Evolutionary conservation across 1,140 invertebrate genomes (phyloP).

Genomic region (Rhizoglyphus robini): DNA sequence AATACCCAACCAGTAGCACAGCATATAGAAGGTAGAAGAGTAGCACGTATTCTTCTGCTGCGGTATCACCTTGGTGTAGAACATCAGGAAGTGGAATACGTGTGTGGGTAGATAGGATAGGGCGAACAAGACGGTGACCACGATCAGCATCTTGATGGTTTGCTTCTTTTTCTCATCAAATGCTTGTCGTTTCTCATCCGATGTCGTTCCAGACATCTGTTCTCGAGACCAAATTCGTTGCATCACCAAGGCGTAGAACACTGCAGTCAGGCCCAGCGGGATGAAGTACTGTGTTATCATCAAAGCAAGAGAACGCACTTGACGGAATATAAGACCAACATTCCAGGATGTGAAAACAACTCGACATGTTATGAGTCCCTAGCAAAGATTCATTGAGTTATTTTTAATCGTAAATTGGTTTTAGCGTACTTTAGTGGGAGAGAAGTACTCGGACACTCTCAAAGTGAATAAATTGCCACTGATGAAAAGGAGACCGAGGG

Average conservation of each 20-base stretch:
- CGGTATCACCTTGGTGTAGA: conserved; percentile 12
- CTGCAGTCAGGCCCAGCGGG: conserved; percentile 36
- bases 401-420: neutral
- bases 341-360: conserved; percentile 30
- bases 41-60: neutral
- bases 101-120: conserved; percentile 39
- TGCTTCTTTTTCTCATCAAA: conserved; percentile 28
- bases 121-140: conserved; percentile 37
- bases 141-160: conserved; percentile 42
- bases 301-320: conserved; percentile 34
- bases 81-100: conserved; percentile 26
- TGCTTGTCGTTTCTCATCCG: conserved; percentile 29
- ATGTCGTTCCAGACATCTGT: conserved; percentile 25
- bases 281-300: conserved; percentile 40
- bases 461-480: conserved; percentile 39
- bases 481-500: conserved; percentile 35
- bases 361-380: conserved; percentile 32
- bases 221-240: conserved; percentile 28
- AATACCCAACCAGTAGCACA: conserved; percentile 72
- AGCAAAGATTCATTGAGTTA: neutral
- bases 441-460: conserved; percentile 24
- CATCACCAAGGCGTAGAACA: conserved; percentile 35
- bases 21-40: conserved; percentile 41
- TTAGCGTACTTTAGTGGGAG: conserved; percentile 25
- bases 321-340: neutral